Percentiles rank a stretch among this genome's conserved stretches.
Conservation (phyloP, 2,888 invertebrate genomes). For the Habrosyne pyritoides region DNA sequence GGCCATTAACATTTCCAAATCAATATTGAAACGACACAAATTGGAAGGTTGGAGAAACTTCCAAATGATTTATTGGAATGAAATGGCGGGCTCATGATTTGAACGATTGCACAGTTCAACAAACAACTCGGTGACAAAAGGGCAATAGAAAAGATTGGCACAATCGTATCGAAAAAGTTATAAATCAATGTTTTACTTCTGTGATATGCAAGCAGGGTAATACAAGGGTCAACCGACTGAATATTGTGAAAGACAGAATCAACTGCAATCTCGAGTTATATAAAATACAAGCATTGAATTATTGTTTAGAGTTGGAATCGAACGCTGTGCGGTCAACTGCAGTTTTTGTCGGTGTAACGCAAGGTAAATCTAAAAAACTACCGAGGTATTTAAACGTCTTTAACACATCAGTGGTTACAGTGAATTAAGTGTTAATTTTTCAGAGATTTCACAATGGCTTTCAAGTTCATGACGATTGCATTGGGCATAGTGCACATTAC, state of each 20-base stretch:
- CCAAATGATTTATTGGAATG: neutral
- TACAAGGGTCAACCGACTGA: constrained; percentile 37
- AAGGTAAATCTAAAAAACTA: constrained; percentile 38
- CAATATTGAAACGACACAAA: constrained; percentile 7
- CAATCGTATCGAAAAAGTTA: neutral
- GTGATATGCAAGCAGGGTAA: constrained; percentile 18
- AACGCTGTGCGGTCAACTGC: constrained; percentile 46
- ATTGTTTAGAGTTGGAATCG: constrained; percentile 53
- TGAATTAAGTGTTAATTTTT: constrained; percentile 19
- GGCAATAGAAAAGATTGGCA: neutral
- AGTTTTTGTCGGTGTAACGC: constrained; percentile 43
- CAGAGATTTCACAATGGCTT: constrained; percentile 39
- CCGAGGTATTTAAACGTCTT: constrained; percentile 25
- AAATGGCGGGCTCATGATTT: neutral
- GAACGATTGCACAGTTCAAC: neutral
- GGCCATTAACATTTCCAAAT: constrained; percentile 42
- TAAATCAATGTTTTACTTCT: constrained; percentile 2
- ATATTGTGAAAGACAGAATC: constrained; percentile 62
- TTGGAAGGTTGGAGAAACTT: constrained; percentile 40
- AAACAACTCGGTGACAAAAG: neutral
- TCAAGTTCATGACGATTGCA: constrained; percentile 49
- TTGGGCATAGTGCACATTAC: constrained; percentile 56
- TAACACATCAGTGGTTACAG: constrained; percentile 20
- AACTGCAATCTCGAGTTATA: constrained; percentile 71
- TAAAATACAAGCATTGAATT: constrained; percentile 67